phyloP scores from a whole-genome alignment of 2,113 vertebrate species.

The Siniperca knerii region DNA sequence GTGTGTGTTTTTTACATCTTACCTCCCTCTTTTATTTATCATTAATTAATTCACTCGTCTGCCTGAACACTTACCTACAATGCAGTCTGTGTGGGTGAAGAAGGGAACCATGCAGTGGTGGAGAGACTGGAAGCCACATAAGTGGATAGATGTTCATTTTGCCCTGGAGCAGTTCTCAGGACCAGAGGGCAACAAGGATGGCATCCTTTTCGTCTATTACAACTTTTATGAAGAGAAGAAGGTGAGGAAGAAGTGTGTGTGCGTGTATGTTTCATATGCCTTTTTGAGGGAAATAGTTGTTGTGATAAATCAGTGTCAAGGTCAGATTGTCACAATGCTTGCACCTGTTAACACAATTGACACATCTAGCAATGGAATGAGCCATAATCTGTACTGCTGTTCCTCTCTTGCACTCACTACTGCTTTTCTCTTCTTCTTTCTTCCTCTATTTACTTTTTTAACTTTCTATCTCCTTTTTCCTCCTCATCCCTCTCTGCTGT shows the following conservation, averaged over 20 bases:
- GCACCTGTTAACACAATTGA: neutral
- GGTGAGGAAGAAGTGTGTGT: conserved; percentile 88
- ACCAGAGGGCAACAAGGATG: conserved; percentile 90
- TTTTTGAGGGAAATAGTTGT: neutral
- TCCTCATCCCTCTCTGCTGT: neutral
- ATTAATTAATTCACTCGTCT: neutral
- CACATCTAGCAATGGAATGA: neutral
- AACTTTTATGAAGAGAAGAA: conserved; percentile 94
- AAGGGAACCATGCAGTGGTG: conserved; percentile 96
- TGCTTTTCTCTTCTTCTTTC: neutral
- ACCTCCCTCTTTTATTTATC: neutral
- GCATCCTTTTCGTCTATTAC: conserved; percentile 98
- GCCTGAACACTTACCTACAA: neutral
- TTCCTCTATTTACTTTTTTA: neutral
- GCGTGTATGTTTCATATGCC: neutral
- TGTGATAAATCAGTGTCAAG: neutral
- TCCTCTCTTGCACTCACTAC: neutral
- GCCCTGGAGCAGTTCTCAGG: conserved; percentile 96
- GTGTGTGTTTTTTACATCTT: neutral
- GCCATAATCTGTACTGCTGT: neutral
- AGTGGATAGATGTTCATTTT: conserved; percentile 94
- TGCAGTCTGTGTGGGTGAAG: conserved; percentile 97
- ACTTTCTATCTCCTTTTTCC: neutral
- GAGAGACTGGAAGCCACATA: conserved; percentile 96
- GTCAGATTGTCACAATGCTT: neutral